Percentiles rank a stretch among this genome's conserved stretches.
phyloP scores from a whole-genome alignment of 1,140 invertebrate species.

The Lanistes nyassanus region DNA sequence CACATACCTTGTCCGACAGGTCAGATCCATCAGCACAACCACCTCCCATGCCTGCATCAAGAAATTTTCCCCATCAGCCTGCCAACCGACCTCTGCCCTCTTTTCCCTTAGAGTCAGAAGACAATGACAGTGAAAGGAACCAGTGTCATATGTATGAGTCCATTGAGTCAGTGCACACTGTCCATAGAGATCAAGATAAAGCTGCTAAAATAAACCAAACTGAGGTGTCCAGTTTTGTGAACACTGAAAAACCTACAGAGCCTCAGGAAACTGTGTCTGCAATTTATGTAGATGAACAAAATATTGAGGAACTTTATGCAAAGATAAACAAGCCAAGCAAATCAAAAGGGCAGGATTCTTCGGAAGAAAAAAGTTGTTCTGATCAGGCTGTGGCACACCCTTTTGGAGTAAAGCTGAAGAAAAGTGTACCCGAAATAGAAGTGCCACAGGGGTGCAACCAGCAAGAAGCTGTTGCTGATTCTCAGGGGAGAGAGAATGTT shows the following conservation, averaged over 20 bases:
- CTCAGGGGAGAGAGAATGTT: neutral
- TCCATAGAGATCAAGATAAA: too few relatives aligned
- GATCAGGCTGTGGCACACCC: neutral
- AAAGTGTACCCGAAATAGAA: neutral
- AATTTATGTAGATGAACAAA: neutral
- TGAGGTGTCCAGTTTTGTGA: too few relatives aligned
- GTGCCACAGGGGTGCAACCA: neutral
- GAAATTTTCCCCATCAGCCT: neutral
- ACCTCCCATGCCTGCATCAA: neutral
- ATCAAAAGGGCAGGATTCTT: neutral
- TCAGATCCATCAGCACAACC: too few relatives aligned
- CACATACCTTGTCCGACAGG: too few relatives aligned
- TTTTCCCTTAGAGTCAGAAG: neutral
- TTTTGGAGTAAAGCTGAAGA: constrained; percentile 5
- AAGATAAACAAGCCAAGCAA: constrained; percentile 22
- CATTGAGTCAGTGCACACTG: neutral
- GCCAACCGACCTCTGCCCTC: constrained; percentile 4
- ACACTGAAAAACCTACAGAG: too few relatives aligned
- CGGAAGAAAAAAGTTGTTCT: neutral
- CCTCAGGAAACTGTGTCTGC: too few relatives aligned
- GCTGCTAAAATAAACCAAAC: too few relatives aligned
- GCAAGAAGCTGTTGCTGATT: neutral
- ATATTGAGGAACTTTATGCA: constrained; percentile 10
- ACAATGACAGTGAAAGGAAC: neutral
- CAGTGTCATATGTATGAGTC: constrained; percentile 1